Evolutionary conservation across 2,797 vertebrate species (phyloP).

Genomic region (Poecile montanus): DNA sequence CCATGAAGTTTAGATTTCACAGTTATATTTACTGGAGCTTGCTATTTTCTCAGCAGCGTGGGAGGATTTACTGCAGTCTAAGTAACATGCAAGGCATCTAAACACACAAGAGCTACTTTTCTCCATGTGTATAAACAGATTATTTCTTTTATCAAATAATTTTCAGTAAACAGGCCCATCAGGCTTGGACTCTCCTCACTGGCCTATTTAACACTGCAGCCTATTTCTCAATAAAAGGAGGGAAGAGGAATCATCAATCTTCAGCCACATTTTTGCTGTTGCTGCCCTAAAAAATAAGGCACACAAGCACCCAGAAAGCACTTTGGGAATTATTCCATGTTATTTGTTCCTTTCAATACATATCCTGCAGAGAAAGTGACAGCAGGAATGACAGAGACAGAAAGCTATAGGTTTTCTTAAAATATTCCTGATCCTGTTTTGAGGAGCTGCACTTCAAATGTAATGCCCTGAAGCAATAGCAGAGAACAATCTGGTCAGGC

Average conservation of each 20-base stretch:
- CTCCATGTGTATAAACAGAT: neutral
- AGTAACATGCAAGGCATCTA: neutral
- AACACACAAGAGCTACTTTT: neutral
- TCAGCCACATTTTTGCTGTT: neutral
- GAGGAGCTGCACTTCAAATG: neutral
- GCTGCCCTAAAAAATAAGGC: neutral
- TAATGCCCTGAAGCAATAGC: neutral
- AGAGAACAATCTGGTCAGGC: neutral
- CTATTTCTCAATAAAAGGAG: neutral
- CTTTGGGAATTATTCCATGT: neutral
- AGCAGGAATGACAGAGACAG: neutral
- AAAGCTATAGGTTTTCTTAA: neutral
- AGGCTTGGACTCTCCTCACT: neutral
- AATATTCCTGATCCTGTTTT: neutral
- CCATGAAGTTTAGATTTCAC: neutral
- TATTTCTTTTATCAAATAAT: neutral
- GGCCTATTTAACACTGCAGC: neutral
- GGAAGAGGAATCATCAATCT: neutral
- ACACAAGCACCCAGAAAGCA: neutral
- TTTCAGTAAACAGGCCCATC: neutral
- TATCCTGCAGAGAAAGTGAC: neutral
- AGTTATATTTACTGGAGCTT: neutral
- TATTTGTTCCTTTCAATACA: neutral
- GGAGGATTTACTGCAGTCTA: neutral
- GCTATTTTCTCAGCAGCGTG: neutral